These are phyloP conservation scores for Leptinotarsa lineolata DNA, from an alignment of 1,140 invertebrate species.

Conservation along the genomic window DNA sequence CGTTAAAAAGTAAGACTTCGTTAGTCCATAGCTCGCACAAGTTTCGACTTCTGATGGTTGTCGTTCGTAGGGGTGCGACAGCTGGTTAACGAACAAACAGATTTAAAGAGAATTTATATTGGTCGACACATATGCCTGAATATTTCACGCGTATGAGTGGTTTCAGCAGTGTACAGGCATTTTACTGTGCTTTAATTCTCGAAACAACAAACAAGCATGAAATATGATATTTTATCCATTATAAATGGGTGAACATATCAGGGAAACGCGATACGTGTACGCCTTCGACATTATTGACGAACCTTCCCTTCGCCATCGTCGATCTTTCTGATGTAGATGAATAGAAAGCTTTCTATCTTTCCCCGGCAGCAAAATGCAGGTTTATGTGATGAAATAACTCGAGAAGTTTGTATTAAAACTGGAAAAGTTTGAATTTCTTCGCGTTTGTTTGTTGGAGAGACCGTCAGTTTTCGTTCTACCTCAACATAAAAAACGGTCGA, in stretches of 20 bases:
- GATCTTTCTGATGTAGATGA: not conserved
- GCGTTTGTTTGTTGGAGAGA: not conserved
- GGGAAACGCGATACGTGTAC: not conserved
- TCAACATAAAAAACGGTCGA: not conserved
- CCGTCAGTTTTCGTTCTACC: not conserved
- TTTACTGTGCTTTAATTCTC: too few relatives aligned
- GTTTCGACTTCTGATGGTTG: too few relatives aligned
- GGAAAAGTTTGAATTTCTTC: conserved; percentile 5
- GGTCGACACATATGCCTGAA: too few relatives aligned
- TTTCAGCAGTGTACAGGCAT: too few relatives aligned
- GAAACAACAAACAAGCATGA: too few relatives aligned
- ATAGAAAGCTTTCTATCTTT: not conserved
- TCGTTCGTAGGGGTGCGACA: too few relatives aligned
- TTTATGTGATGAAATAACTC: conserved; percentile 2
- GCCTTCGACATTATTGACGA: not conserved
- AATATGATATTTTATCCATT: too few relatives aligned
- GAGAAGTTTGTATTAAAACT: not conserved
- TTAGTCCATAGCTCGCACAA: too few relatives aligned
- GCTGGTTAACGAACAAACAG: too few relatives aligned
- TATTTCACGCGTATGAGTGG: too few relatives aligned
- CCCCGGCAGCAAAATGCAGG: not conserved
- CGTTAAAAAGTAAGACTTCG: too few relatives aligned
- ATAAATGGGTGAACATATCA: not conserved
- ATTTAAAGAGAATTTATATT: too few relatives aligned
- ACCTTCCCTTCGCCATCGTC: not conserved